Base-by-base conservation (phyloP, 2,797 vertebrate species). In the Pangasius macronema region DNA sequence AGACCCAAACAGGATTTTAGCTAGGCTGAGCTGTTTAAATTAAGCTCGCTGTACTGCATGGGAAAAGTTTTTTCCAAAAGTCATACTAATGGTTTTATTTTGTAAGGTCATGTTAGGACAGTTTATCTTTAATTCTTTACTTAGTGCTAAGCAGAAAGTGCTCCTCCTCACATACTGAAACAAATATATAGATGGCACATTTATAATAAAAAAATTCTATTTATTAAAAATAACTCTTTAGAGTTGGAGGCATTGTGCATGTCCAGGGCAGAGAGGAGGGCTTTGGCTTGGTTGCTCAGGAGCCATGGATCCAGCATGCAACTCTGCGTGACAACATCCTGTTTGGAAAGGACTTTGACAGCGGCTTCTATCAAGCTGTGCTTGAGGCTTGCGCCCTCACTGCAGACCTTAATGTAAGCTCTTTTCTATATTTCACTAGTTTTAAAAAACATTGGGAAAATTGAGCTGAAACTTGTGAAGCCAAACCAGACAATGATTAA, bases 291-390 rank as follows among this genome's bases (percentile, higher is more conserved):
- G 96, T 94, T 13, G 92, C 96, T 1, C 98, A 99, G 95, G 99
- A 99, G 88, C 95, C 98, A 20, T 99, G 99, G 99, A 97, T 99
- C 92, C 99, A 99, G 93, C 97, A 98, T 76, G 95, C 96, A 75
- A 97, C 97, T 24, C 95, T 99, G 42, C 96, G 95, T 39, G 96
- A 98, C 91, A 99, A 99, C 93, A 97, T 99, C 90, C 94, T 99
- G 89, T 99, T 99, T 89, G 98, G 98, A 79, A 97, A 93, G 91
- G 91, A 95, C 30, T 97, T 96, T 57, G 90, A 98, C 24, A 93
- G 94, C 33, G 89, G 53, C 65, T 94, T 97, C 53, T 99, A 99
- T 65, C 90, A 95, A 88, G 91, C 96, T 9, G 98, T 98, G 89
- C 91, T 99, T 8, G 96, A 98, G 85, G 98, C 98, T 89, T 99